These are phyloP conservation scores for Hepsetus odoe DNA, from an alignment of 2,113 vertebrate genomes.

Conservation along the genomic window DNA sequence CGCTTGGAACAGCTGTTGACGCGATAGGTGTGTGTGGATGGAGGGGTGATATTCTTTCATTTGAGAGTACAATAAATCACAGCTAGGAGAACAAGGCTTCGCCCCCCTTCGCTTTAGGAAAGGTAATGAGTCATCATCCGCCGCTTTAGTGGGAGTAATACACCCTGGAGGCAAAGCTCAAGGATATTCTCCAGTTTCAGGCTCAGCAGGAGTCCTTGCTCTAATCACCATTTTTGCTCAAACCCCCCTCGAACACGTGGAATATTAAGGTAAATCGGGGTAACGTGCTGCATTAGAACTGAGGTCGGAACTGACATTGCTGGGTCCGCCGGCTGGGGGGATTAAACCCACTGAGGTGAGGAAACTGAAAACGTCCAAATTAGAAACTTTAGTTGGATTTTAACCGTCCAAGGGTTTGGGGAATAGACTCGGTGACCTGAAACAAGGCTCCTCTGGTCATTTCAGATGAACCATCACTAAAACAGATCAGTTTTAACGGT, in stretches of 20 bases:
- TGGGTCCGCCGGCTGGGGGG: not conserved
- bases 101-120: not conserved
- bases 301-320: constrained; percentile 14
- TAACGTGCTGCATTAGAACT: not conserved
- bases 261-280: constrained; percentile 5
- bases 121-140: constrained; percentile 3
- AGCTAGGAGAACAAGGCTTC: not conserved
- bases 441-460: too few species aligned
- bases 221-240: constrained; percentile 25
- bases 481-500: too few species aligned
- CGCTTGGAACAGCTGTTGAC: not conserved
- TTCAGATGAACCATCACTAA: too few species aligned
- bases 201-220: not conserved
- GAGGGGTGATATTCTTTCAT: not conserved
- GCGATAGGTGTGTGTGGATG: not conserved
- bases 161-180: not conserved
- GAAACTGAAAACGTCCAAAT: not conserved
- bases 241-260: not conserved
- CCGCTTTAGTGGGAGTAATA: not conserved
- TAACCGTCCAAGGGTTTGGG: too few species aligned
- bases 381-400: too few species aligned
- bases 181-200: not conserved
- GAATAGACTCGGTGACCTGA: too few species aligned
- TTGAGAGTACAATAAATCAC: not conserved
- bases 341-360: not conserved